A percentile compares a stretch with the other conserved stretches of the same genome.
These are phyloP conservation scores for Dendrocincla fuliginosa DNA, from an alignment of 2,797 vertebrate genomes.

Conservation along the genomic window DNA sequence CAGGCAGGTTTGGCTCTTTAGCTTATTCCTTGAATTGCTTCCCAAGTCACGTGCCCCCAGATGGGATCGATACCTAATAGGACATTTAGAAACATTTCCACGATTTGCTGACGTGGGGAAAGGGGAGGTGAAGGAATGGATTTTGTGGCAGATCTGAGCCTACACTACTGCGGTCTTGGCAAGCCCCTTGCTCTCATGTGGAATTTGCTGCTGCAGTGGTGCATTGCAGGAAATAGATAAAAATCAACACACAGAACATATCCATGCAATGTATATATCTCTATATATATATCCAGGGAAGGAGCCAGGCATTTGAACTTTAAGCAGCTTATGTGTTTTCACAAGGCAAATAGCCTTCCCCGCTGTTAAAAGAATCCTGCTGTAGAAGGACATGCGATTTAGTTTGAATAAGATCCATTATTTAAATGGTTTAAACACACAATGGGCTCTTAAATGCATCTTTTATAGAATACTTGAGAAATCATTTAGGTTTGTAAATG, in stretches of 20 bases:
- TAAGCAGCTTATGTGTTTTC: neutral
- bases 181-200: slow-evolving; percentile 47
- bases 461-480: neutral
- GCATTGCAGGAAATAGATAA: slow-evolving; percentile 75
- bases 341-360: neutral
- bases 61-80: slow-evolving; percentile 69
- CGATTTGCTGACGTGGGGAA: slow-evolving; percentile 66
- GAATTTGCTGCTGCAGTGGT: slow-evolving; percentile 73
- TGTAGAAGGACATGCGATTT: neutral
- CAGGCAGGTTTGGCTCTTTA: neutral
- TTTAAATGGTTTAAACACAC: slow-evolving; percentile 23
- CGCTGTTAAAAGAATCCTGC: neutral
- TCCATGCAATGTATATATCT: neutral
- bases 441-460: neutral
- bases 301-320: neutral
- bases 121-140: slow-evolving; percentile 52
- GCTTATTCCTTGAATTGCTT: slow-evolving; percentile 22
- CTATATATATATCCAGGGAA: neutral
- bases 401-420: neutral
- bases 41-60: neutral
- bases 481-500: slow-evolving; percentile 18
- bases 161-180: slow-evolving; percentile 59
- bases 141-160: slow-evolving; percentile 49
- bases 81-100: slow-evolving; percentile 64
- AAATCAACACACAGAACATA: slow-evolving; percentile 39